Evolutionary conservation across 1,140 invertebrate genomes (phyloP).

Genomic region (Drosophila sechellia): DNA sequence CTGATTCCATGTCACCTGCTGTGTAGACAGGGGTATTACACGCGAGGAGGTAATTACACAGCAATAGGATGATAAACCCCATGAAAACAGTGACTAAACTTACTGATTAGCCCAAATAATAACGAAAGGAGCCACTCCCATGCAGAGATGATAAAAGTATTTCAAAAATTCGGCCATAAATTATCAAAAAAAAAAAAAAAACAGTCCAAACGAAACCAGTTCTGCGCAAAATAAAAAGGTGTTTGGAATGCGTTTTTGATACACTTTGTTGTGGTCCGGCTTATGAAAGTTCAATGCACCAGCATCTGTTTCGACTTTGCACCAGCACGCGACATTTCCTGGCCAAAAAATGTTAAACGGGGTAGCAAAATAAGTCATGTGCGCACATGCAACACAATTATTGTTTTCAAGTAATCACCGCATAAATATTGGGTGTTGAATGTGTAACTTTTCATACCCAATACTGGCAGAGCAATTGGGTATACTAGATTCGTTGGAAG

Average conservation of each 20-base stretch:
- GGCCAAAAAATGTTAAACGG: constrained; percentile 29
- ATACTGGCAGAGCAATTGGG: no score
- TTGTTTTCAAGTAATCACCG: neutral
- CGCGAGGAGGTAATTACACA: constrained; percentile 24
- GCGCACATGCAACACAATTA: constrained; percentile 1
- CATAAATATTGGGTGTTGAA: neutral
- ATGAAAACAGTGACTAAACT: neutral
- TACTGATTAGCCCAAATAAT: constrained; percentile 12
- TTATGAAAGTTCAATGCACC: constrained; percentile 56
- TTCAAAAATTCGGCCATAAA: constrained; percentile 28
- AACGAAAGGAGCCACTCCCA: constrained; percentile 11
- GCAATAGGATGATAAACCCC: constrained; percentile 25
- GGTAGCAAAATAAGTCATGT: neutral
- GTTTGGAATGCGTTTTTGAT: constrained; percentile 43
- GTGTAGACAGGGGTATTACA: constrained; percentile 26
- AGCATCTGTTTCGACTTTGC: constrained; percentile 23
- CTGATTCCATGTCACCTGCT: constrained; percentile 34
- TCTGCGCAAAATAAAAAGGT: constrained; percentile 31
- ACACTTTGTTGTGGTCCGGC: constrained; percentile 28
- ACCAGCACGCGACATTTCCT: constrained; percentile 52
- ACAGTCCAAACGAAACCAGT: constrained; percentile 47
- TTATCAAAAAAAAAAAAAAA: constrained; percentile 18
- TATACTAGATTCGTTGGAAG: no score
- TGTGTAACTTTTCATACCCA: neutral
- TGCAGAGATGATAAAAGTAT: constrained; percentile 9